These are phyloP conservation scores for Drosophila siamana DNA, from an alignment of 2,888 invertebrate genomes.

Conservation along the genomic window DNA sequence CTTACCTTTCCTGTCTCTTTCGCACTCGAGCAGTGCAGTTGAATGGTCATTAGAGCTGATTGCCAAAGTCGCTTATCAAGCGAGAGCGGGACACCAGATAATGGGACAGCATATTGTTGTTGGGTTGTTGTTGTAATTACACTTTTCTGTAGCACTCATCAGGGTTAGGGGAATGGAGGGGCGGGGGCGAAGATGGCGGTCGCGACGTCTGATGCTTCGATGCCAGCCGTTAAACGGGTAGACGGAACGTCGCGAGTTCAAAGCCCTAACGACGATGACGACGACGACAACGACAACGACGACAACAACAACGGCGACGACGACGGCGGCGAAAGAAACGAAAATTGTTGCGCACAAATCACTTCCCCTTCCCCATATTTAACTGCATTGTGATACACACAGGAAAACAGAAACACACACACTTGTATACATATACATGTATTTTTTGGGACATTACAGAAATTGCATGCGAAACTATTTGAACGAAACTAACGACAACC, in stretches of 20 bases:
- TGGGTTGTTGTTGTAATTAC: slow-evolving; percentile 26
- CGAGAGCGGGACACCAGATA: slow-evolving; percentile 28
- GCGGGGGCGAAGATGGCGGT: neutral
- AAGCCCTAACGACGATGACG: slow-evolving; percentile 48
- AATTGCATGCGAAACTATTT: neutral
- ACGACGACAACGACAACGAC: slow-evolving; percentile 19
- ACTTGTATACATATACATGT: slow-evolving; percentile 4
- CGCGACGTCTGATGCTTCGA: slow-evolving; percentile 6
- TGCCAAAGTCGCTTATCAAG: slow-evolving; percentile 16
- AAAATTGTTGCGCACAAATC: slow-evolving; percentile 38
- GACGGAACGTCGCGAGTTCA: slow-evolving; percentile 52
- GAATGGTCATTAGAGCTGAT: slow-evolving; percentile 73
- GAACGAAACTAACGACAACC: slow-evolving; percentile 58
- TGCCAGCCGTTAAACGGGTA: slow-evolving; percentile 44
- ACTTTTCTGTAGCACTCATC: slow-evolving; percentile 37
- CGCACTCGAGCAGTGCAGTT: slow-evolving; percentile 59
- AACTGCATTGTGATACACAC: slow-evolving; percentile 22
- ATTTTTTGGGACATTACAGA: neutral
- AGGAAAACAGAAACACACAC: neutral
- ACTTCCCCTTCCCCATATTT: slow-evolving; percentile 56
- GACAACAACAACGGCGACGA: slow-evolving; percentile 12
- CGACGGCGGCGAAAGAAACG: slow-evolving; percentile 24
- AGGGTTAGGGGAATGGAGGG: neutral
- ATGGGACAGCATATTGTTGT: slow-evolving; percentile 25
- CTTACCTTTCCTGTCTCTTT: slow-evolving; percentile 8